A percentile compares a stretch with the other conserved stretches of the same genome.
Evolutionary conservation across 2,797 vertebrate genomes (phyloP).

Genomic region (Rhynchotus rufescens): DNA sequence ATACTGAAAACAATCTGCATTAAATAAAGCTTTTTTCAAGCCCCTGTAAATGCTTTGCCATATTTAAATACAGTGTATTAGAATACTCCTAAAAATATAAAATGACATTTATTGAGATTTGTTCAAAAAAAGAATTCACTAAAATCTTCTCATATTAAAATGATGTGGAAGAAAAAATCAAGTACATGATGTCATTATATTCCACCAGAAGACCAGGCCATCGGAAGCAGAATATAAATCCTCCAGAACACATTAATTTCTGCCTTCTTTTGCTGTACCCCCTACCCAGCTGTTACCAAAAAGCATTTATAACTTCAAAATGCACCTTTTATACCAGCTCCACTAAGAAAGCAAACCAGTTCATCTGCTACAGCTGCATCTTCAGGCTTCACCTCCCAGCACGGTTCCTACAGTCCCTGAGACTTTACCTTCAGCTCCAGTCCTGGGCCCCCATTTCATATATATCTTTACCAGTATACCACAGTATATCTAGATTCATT

Average conservation of each 20-base stretch:
- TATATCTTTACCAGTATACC: not conserved
- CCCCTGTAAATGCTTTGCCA: not conserved
- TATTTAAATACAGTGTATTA: constrained; percentile 10
- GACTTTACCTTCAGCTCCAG: not conserved
- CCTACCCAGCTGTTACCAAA: not conserved
- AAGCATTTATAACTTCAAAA: not conserved
- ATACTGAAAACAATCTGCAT: not conserved
- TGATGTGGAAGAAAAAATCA: not conserved
- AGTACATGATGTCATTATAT: not conserved
- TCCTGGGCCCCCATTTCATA: not conserved
- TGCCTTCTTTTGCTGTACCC: not conserved
- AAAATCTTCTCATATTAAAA: not conserved
- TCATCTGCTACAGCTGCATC: not conserved
- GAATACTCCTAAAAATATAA: not conserved
- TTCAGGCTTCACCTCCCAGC: not conserved
- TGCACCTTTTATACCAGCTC: not conserved
- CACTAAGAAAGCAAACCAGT: not conserved
- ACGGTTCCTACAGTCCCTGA: constrained; percentile 4
- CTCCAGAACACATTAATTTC: not conserved
- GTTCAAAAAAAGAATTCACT: not conserved
- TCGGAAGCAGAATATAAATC: constrained; percentile 12
- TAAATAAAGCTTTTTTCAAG: constrained; percentile 1
- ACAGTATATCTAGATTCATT: not conserved
- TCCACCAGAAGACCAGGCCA: not conserved
- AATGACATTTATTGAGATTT: not conserved